A percentile compares a stretch with the other conserved stretches of the same genome.
These are phyloP conservation scores for Pica pica DNA, from an alignment of 2,113 vertebrate species.

Conservation along the genomic window DNA sequence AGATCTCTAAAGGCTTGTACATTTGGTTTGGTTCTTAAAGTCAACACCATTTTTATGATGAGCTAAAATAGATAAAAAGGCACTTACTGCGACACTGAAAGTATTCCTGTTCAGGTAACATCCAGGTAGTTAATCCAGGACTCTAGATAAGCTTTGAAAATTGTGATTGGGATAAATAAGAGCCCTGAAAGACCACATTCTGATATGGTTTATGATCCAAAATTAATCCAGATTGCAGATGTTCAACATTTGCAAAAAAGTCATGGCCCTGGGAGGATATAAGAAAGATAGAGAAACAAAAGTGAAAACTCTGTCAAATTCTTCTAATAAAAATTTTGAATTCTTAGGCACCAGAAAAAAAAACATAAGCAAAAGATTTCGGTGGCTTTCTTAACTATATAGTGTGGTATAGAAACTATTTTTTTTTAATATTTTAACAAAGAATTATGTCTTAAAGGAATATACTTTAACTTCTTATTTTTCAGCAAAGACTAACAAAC, in stretches of 20 bases:
- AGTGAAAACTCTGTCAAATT: not conserved
- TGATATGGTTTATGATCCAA: not conserved
- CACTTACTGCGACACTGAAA: not conserved
- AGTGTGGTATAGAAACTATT: not conserved
- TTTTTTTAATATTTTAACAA: not conserved
- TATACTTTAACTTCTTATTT: not conserved
- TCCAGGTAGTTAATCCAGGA: not conserved
- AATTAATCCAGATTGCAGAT: not conserved
- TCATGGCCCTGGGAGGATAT: not conserved
- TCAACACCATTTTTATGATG: not conserved
- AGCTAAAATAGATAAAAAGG: not conserved
- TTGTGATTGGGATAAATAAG: not conserved
- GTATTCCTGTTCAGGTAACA: not conserved
- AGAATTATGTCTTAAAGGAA: not conserved
- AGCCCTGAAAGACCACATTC: not conserved
- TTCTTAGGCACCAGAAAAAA: not conserved
- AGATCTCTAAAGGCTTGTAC: not conserved
- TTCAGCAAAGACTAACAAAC: not conserved
- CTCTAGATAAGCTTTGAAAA: not conserved
- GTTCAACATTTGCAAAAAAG: not conserved
- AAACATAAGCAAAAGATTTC: not conserved
- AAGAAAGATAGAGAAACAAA: not conserved
- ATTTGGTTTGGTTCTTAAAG: not conserved
- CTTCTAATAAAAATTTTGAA: not conserved
- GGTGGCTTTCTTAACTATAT: not conserved